These are phyloP conservation scores for Ostrea edulis DNA, from an alignment of 1,140 invertebrate species.

Conservation along the genomic window DNA sequence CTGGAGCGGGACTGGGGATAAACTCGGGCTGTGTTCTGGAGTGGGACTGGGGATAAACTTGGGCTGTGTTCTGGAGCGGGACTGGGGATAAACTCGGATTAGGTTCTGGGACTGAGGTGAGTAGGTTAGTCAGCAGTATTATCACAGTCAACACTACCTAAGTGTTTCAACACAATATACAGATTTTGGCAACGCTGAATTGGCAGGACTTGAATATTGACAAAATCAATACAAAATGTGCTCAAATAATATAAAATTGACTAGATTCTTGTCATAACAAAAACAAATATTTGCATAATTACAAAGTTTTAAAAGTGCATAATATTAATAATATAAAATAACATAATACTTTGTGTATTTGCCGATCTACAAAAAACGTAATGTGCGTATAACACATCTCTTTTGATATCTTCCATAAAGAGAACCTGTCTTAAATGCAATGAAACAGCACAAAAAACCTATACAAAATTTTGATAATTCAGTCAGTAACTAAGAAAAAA, in stretches of 20 bases:
- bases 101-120: not conserved
- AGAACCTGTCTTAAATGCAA: not conserved
- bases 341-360: not conserved
- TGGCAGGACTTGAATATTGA: conserved; percentile 36
- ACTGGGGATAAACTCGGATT: too few species aligned
- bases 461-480: not conserved
- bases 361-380: not conserved
- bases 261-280: conserved; percentile 30
- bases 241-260: conserved; percentile 29
- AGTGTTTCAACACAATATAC: conserved; percentile 19
- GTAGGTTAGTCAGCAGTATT: not conserved
- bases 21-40: too few species aligned
- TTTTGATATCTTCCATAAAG: not conserved
- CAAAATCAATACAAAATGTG: conserved; percentile 33
- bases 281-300: conserved; percentile 29
- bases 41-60: too few species aligned
- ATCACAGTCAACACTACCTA: conserved; percentile 19
- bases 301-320: conserved; percentile 14
- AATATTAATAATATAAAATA: conserved; percentile 20
- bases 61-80: too few species aligned
- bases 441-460: not conserved
- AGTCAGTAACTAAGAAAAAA: not conserved
- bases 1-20: too few species aligned
- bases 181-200: conserved; percentile 27
- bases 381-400: not conserved